Base-by-base conservation (phyloP, 1,140 invertebrate species). In the Adelges cooleyi region DNA sequence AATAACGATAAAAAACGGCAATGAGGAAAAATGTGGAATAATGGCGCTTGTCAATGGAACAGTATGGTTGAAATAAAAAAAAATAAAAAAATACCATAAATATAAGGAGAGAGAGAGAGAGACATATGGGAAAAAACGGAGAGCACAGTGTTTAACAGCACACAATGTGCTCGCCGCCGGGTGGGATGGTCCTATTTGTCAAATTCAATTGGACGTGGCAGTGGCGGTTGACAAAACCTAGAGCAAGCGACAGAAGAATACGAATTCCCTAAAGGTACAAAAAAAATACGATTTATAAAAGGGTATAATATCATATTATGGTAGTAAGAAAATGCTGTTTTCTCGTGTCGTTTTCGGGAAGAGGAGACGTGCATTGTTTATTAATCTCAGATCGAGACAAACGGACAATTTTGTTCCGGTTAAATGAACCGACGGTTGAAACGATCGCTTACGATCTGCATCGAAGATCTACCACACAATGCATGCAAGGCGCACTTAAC, bases 111-210 rank as follows among this genome's bases (percentile, higher is more conserved):
- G 51, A 18, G 51, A 53, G 29, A 33, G 27, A 20, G 15, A 52
- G 36, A 20, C 15, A 52, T 29, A 22, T 20, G n/a, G 3, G 10
- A 15, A 27, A 18, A 56, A 56, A 56, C 11, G 6, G n/a, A 44
- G 40, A 59, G 25, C 36, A 27, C 38, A 22, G 53, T 42, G 42
- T 56, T 56, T 56, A 56, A 56, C n/a, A 42, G 38, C 22, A 59
- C 54, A 29, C 54, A 29, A 46, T 59, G 22, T n/a, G 10, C 3
- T 33, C 11, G 11, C 40, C 23, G 22, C 23, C 54, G 38, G 38
- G 54, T 44, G 38, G 54, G 54, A 17, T 59, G 23, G 54, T 23
- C 54, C 23, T 59, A 56, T 59, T 59, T 59, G 54, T 59, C 23
- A 44, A 59, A 59, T 42, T 42, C 36, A 59, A 42, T 59, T 44